These are phyloP conservation scores for Alligator mississippiensis DNA, from an alignment of 2,113 vertebrate genomes.

Conservation along the genomic window DNA sequence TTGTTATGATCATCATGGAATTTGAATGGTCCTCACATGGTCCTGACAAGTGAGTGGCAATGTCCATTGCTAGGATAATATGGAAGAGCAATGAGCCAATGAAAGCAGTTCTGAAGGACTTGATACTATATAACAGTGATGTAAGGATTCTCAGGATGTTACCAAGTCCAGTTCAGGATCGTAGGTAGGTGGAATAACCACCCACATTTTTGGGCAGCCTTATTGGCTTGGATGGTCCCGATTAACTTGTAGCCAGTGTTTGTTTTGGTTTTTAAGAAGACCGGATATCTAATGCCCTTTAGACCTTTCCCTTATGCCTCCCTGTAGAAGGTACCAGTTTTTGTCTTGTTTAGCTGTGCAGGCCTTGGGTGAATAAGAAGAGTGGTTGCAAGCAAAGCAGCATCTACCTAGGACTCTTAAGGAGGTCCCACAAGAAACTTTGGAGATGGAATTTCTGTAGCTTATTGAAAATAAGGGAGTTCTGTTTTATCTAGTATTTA, in stretches of 20 bases:
- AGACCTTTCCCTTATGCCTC: neutral
- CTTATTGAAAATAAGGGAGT: neutral
- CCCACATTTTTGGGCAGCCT: neutral
- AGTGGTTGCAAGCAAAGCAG: neutral
- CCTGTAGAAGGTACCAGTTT: neutral
- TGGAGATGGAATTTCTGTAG: neutral
- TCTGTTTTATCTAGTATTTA: neutral
- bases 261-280: neutral
- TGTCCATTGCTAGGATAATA: neutral
- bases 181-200: neutral
- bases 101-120: neutral
- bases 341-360: neutral
- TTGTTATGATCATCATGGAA: neutral
- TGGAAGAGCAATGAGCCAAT: neutral
- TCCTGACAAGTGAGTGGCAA: neutral
- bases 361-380: neutral
- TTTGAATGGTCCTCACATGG: neutral
- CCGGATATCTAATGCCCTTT: accelerated
- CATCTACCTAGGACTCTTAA: neutral
- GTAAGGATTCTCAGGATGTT: neutral
- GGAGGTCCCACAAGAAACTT: neutral
- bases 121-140: accelerated
- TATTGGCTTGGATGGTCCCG: neutral
- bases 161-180: neutral
- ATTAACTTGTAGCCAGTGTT: neutral